Percentiles rank a stretch among this genome's conserved stretches.
Conservation (phyloP, 2,888 invertebrate genomes). For the Eurois occulta region DNA sequence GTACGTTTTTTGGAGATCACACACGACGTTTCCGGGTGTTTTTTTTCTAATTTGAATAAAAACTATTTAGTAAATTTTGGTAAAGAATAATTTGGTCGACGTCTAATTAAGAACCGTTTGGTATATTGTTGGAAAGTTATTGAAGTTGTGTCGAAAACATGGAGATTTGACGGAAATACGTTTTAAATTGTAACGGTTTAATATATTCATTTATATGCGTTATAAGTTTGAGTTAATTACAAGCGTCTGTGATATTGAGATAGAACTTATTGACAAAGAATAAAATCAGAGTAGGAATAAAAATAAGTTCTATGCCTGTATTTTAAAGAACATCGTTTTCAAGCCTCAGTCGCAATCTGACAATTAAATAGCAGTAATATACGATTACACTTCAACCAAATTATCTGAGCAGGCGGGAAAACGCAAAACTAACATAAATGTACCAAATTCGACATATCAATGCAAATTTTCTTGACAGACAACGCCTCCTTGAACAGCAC, state of each 20-base stretch:
- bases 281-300: background rate
- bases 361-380: background rate
- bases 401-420: too few relatives aligned
- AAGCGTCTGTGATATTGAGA: slow-evolving; percentile 1
- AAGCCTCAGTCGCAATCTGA: background rate
- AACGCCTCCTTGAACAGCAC: too few relatives aligned
- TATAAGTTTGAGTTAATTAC: slow-evolving; percentile 36
- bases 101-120: slow-evolving; percentile 64
- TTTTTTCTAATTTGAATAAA: slow-evolving; percentile 70
- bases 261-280: slow-evolving; percentile 1
- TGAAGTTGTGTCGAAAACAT: slow-evolving; percentile 62
- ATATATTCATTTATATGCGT: slow-evolving; percentile 42
- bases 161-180: slow-evolving; percentile 48
- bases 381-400: too few relatives aligned
- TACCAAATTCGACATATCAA: too few relatives aligned
- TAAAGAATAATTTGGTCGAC: slow-evolving; percentile 51
- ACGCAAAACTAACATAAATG: too few relatives aligned
- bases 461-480: too few relatives aligned
- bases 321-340: background rate
- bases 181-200: slow-evolving; percentile 53
- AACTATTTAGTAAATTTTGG: slow-evolving; percentile 60
- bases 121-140: slow-evolving; percentile 65
- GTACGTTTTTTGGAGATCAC: slow-evolving; percentile 76
- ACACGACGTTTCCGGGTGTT: slow-evolving; percentile 84
- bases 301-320: background rate